A percentile compares a stretch with the other conserved stretches of the same genome.
These are phyloP conservation scores for Emydocephalus ijimae DNA, from an alignment of 2,113 vertebrate species.

Conservation along the genomic window DNA sequence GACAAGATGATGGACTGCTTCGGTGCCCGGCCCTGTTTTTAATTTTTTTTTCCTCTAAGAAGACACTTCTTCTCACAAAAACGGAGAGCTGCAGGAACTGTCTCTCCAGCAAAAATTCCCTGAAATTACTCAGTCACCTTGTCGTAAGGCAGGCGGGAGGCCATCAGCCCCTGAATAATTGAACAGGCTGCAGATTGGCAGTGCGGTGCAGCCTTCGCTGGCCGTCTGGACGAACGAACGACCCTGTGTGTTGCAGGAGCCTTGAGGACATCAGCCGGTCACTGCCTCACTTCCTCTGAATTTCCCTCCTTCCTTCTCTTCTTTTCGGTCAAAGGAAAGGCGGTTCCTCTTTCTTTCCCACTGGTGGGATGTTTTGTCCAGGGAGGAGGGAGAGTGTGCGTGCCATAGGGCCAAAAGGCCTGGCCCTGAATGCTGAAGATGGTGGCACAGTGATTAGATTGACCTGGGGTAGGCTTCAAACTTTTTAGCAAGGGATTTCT, in stretches of 20 bases:
- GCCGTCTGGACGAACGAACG: too few relatives aligned
- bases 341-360: background rate
- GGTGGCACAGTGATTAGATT: background rate
- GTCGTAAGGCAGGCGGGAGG: background rate
- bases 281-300: background rate
- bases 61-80: background rate
- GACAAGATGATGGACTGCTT: background rate
- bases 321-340: background rate
- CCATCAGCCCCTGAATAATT: constrained; percentile 16
- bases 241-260: background rate
- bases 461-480: too few relatives aligned
- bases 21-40: background rate
- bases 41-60: background rate
- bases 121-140: background rate
- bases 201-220: background rate
- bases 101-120: background rate
- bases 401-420: background rate
- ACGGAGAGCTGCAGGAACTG: background rate
- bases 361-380: fast-evolving
- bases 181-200: constrained; percentile 7
- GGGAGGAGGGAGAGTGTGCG: background rate
- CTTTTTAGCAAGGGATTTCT: too few relatives aligned
- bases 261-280: background rate
- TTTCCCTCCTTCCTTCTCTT: background rate
- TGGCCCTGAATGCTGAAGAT: background rate